Conservation (phyloP, 92 coral and sea anemone species). For the Heteractis magnifica region DNA sequence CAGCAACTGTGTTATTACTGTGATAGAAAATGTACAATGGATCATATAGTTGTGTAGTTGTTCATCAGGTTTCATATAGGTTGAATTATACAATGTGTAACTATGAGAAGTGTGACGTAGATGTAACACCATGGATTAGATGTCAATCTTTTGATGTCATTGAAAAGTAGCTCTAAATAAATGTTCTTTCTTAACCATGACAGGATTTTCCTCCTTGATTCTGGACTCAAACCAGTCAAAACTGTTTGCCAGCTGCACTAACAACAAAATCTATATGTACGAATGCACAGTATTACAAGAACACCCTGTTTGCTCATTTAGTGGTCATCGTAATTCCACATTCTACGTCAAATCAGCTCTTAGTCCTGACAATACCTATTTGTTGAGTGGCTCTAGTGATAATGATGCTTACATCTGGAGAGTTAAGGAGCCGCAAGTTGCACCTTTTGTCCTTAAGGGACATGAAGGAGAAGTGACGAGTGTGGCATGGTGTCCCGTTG, state of each 20-base stretch:
- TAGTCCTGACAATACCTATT: constrained; percentile 80
- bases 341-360: constrained; percentile 90
- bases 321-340: constrained; percentile 87
- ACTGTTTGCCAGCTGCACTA: constrained; percentile 90
- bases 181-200: background rate
- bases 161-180: background rate
- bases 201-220: constrained; percentile 89
- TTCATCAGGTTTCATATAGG: no score
- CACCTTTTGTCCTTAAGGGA: constrained; percentile 79
- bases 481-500: constrained; percentile 92
- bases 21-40: background rate
- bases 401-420: constrained; percentile 89
- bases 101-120: no score
- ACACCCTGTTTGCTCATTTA: constrained; percentile 66
- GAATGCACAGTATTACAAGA: constrained; percentile 69
- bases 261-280: constrained; percentile 88
- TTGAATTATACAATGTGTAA: no score
- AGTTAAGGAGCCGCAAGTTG: constrained; percentile 60
- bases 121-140: no score
- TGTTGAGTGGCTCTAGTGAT: constrained; percentile 89
- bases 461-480: constrained; percentile 94
- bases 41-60: no score
- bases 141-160: no score
- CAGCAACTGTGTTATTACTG: background rate
- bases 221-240: constrained; percentile 85